phyloP scores from a whole-genome alignment of 2,797 vertebrate species.

The Zonotrichia albicollis region DNA sequence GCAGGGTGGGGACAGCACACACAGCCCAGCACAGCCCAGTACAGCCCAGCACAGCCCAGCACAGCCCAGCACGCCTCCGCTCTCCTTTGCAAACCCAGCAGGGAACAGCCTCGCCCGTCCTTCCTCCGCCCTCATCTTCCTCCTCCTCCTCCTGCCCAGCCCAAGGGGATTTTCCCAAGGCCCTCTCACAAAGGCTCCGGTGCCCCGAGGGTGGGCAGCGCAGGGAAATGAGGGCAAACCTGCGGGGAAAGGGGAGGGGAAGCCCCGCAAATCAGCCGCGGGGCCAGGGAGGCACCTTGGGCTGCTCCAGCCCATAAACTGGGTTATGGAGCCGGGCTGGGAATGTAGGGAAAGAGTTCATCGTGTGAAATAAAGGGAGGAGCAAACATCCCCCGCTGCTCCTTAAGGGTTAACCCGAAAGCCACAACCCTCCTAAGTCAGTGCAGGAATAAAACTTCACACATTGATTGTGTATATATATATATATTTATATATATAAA shows the following conservation, averaged over 20 bases:
- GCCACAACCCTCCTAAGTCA: not conserved
- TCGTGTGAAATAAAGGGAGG: not conserved
- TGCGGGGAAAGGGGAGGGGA: not conserved
- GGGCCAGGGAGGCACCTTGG: not conserved
- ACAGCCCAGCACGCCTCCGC: not conserved
- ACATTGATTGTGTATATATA: too few relatives aligned
- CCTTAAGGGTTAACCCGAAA: not conserved
- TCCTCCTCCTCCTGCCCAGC: not conserved
- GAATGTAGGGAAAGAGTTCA: not conserved
- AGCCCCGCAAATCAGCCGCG: not conserved
- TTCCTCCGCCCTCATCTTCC: not conserved
- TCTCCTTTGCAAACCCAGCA: not conserved
- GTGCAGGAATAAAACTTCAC: not conserved
- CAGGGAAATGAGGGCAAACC: not conserved
- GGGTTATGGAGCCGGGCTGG: not conserved
- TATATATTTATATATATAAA: too few relatives aligned
- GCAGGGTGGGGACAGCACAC: conserved; percentile 22
- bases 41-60: not conserved
- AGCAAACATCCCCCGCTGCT: not conserved
- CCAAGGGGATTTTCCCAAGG: not conserved
- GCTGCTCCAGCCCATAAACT: not conserved
- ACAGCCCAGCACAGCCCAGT: not conserved
- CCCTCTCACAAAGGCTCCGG: not conserved
- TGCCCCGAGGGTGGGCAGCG: not conserved
- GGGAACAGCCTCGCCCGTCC: conserved; percentile 22